These are phyloP conservation scores for Cygnus atratus DNA, from an alignment of 2,113 vertebrate genomes.

Conservation along the genomic window DNA sequence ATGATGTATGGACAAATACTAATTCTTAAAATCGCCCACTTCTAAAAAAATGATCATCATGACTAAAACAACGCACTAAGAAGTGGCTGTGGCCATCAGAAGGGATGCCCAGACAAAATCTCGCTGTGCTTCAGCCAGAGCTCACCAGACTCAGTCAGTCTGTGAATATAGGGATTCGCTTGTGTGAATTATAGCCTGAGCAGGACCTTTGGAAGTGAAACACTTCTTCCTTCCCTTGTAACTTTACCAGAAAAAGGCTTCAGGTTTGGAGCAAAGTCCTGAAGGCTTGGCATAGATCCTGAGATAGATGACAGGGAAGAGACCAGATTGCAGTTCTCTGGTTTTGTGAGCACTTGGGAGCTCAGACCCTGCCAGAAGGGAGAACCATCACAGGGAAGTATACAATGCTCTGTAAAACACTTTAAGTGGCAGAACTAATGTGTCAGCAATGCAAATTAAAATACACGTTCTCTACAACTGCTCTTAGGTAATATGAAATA, in stretches of 20 bases:
- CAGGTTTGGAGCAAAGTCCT: background rate
- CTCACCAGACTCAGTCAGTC: background rate
- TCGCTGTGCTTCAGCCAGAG: background rate
- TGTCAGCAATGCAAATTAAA: background rate
- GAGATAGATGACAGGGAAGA: background rate
- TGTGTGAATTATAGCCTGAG: background rate
- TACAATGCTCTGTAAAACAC: background rate
- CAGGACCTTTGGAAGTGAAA: background rate
- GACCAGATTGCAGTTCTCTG: background rate
- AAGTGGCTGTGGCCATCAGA: background rate
- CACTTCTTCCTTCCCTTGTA: background rate
- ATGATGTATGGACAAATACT: background rate
- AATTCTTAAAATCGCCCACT: background rate
- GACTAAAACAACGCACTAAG: background rate
- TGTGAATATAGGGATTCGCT: background rate
- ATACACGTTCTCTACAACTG: background rate
- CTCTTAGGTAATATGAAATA: background rate
- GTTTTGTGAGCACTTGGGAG: background rate
- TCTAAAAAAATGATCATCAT: background rate
- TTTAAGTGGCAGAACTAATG: background rate
- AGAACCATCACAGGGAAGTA: background rate
- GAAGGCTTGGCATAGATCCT: background rate
- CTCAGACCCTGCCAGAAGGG: background rate
- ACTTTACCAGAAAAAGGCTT: background rate
- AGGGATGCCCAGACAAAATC: background rate